phyloP scores from a whole-genome alignment of 2,797 vertebrate genomes.

The Poecilia velifera region DNA sequence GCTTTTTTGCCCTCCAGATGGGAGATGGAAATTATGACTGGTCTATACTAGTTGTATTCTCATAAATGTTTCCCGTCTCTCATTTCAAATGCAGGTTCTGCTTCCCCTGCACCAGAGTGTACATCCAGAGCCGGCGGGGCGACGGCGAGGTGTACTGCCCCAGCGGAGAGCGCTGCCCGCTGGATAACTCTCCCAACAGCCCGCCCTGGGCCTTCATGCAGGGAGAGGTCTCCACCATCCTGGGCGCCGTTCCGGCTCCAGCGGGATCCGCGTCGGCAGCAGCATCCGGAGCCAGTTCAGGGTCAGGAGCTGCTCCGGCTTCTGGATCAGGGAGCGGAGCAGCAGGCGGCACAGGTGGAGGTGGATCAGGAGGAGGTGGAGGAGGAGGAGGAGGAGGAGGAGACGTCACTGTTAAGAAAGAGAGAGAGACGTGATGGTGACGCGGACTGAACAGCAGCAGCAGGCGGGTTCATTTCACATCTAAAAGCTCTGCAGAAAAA shows the following conservation, averaged over 20 bases:
- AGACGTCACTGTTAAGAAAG: constrained; percentile 76
- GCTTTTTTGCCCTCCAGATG: too few species aligned
- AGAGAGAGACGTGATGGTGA: constrained; percentile 75
- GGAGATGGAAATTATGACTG: too few species aligned
- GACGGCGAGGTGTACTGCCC: constrained; percentile 86
- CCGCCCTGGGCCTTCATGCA: constrained; percentile 90
- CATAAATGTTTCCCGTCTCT: not conserved
- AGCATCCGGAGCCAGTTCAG: constrained; percentile 37
- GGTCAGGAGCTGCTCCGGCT: constrained; percentile 48
- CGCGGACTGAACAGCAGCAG: constrained; percentile 29
- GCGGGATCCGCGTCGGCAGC: constrained; percentile 63
- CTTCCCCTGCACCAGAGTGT: constrained; percentile 85
- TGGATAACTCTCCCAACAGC: constrained; percentile 82
- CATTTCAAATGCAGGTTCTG: constrained; percentile 77
- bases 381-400: constrained; percentile 47
- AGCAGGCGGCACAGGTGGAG: constrained; percentile 25
- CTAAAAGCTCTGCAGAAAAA: not conserved
- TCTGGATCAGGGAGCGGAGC: constrained; percentile 51
- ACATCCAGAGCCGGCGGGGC: constrained; percentile 83
- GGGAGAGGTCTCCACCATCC: constrained; percentile 86
- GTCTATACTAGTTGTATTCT: not conserved
- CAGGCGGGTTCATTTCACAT: constrained; percentile 47
- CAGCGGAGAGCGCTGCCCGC: constrained; percentile 84
- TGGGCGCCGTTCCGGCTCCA: constrained; percentile 56
- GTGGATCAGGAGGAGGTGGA: constrained; percentile 34